These are phyloP conservation scores for Malacosoma neustria DNA, from an alignment of 2,888 invertebrate species.

Conservation along the genomic window DNA sequence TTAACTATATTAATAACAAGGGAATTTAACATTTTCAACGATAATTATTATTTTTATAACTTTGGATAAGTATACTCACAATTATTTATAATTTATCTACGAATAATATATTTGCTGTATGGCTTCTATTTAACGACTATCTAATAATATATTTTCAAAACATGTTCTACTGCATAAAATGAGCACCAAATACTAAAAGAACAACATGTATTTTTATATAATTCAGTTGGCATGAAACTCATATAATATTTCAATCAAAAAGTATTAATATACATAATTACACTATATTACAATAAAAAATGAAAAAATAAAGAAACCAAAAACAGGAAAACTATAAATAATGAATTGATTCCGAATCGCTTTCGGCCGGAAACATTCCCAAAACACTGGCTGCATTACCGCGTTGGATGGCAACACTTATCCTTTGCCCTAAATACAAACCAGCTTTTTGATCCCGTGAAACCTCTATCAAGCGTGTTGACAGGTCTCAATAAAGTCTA, in stretches of 20 bases:
- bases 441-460: too few relatives aligned
- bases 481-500: too few relatives aligned
- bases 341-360: too few relatives aligned
- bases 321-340: too few relatives aligned
- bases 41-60: constrained; percentile 19
- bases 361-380: too few relatives aligned
- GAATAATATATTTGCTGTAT: constrained; percentile 19
- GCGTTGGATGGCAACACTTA: too few relatives aligned
- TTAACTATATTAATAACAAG: too few relatives aligned
- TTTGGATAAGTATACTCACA: constrained; percentile 59
- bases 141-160: constrained; percentile 14
- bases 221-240: constrained; percentile 3
- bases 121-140: constrained; percentile 12
- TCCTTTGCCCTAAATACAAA: too few relatives aligned
- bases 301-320: too few relatives aligned
- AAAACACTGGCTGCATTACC: too few relatives aligned
- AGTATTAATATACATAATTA: constrained; percentile 1
- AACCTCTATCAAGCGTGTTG: too few relatives aligned
- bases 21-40: too few relatives aligned
- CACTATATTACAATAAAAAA: background rate
- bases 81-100: constrained; percentile 30
- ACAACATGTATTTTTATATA: constrained; percentile 6
- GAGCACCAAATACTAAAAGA: constrained; percentile 34
- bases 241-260: constrained; percentile 5
- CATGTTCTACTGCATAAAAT: constrained; percentile 45